Evolutionary conservation across 1,140 invertebrate species (phyloP), one percentile per base, ranked within the genome.

Genomic region (Luehdorfia chinensis): DNA sequence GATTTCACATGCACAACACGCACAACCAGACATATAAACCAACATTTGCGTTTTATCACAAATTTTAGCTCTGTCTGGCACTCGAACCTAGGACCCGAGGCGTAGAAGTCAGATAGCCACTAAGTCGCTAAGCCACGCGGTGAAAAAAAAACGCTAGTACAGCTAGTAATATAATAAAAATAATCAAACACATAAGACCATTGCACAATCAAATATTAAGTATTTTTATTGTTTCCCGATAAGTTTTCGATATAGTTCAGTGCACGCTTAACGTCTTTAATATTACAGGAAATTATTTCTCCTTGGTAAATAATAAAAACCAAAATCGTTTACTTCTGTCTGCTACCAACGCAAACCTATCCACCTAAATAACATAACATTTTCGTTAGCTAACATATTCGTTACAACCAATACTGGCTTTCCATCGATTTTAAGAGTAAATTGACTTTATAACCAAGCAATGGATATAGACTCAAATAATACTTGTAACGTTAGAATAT

Each of bases 241-340:
- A n/a, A n/a, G n/a, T n/a, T n/a, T n/a, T n/a, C 51, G 46, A 55
- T 55, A 55, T 51, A 34, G 47, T 54, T 33, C 47, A 34, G 33
- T 39, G 21, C 11, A 48, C 43, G 21, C 34, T 36, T 32, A 23
- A 46, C 33, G 46, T 46, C 27, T 55, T 51, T 46, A 18, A 41
- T 18, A 45, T 41, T 28, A 57, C 59, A 61, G 47, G 51, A 58
- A 62, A 58, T 58, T 58, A 47, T 58, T 55, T 55, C 46, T 28
- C 14, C 30, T 47, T 47, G 44, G 41, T 49, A 54, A 57, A 57
- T 44, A 56, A 50, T 39, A 51, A 57, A 50, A 55, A 46, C 45
- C 45, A 28, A 56, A 50, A 43, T 28, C 39, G 25, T 43, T 47
- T 31, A 39, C 44, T 45, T 46, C 44, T 44, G 15, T 44, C 11